phyloP scores from a whole-genome alignment of 2,888 invertebrate species.

The Stratiomys singularior region DNA sequence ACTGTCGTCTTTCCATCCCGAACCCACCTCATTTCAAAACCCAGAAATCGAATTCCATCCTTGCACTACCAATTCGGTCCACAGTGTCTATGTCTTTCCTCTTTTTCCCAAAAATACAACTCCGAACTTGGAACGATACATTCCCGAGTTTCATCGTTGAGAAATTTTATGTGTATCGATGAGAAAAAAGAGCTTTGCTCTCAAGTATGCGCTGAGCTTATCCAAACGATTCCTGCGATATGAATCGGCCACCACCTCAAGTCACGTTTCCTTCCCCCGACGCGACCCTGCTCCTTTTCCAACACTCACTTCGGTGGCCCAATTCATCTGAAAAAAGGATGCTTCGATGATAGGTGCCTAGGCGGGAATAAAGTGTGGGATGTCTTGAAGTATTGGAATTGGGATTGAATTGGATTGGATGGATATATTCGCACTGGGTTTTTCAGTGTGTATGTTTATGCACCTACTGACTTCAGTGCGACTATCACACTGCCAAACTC shows the following conservation, averaged over 20 bases:
- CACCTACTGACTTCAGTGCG: constrained; percentile 5
- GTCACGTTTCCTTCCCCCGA: neutral
- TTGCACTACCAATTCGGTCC: neutral
- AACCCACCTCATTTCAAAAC: constrained; percentile 16
- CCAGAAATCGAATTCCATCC: neutral
- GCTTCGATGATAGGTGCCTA: constrained; percentile 42
- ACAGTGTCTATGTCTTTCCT: constrained; percentile 4
- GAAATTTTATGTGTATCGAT: constrained; percentile 46
- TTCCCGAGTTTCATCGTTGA: constrained; percentile 17
- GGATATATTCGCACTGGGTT: neutral
- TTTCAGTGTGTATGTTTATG: constrained; percentile 12
- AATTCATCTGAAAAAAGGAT: constrained; percentile 31
- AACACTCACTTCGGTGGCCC: neutral
- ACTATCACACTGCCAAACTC: neutral
- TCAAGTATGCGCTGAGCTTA: constrained; percentile 39
- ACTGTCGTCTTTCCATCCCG: neutral
- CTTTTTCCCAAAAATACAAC: neutral
- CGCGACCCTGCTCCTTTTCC: neutral
- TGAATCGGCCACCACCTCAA: constrained; percentile 2
- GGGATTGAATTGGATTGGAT: constrained; percentile 41
- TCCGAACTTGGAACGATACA: neutral
- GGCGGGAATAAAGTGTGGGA: constrained; percentile 14
- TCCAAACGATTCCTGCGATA: constrained; percentile 18
- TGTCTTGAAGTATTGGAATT: constrained; percentile 40
- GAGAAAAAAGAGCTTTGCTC: constrained; percentile 43